Conservation (phyloP, 2,113 vertebrate species). For the Columba livia region DNA sequence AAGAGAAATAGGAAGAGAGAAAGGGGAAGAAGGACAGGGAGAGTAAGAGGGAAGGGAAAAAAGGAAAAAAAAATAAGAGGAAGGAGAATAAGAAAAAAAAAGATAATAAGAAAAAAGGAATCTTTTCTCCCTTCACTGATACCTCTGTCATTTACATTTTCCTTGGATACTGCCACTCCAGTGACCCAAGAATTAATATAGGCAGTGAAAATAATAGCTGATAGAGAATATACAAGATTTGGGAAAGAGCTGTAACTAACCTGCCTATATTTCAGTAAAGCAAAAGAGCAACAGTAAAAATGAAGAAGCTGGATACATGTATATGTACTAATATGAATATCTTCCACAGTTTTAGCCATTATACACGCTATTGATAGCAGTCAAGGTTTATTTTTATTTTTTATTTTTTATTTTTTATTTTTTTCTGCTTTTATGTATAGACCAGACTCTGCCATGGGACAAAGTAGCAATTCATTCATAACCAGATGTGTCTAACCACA, state of each 20-base stretch:
- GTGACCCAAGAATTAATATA: neutral
- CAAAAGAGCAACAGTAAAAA: neutral
- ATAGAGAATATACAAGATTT: neutral
- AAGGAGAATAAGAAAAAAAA: neutral
- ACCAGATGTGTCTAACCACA: neutral
- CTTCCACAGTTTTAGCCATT: neutral
- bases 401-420: neutral
- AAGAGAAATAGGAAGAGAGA: neutral
- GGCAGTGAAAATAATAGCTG: neutral
- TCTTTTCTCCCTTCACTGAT: neutral
- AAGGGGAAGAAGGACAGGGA: neutral
- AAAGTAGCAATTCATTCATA: neutral
- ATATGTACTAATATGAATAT: neutral
- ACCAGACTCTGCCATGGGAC: neutral
- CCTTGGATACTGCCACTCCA: neutral
- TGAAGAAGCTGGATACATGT: neutral
- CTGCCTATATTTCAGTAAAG: neutral
- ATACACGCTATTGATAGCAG: neutral
- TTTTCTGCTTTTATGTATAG: neutral
- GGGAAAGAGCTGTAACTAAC: neutral
- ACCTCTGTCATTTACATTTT: neutral
- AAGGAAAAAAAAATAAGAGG: neutral
- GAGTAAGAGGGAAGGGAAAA: neutral
- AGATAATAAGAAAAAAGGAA: fast-evolving
- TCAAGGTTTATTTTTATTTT: too few species aligned